These are phyloP conservation scores for Rhynchomys soricoides DNA, from an alignment of 2,113 vertebrate genomes.

Conservation along the genomic window DNA sequence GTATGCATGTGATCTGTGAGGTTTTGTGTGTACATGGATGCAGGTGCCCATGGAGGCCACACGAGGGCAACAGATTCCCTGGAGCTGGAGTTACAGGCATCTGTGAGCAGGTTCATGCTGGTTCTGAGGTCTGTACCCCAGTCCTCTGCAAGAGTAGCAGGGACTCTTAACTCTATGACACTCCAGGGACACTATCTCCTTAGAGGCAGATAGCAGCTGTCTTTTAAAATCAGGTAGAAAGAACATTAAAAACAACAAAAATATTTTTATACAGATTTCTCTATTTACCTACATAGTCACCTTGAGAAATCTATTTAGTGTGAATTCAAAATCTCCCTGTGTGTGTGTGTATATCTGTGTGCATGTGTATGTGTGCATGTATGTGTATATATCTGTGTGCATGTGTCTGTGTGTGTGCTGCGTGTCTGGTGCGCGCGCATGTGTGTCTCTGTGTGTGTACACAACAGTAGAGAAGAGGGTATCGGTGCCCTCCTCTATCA, in stretches of 20 bases:
- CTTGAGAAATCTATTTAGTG: background rate
- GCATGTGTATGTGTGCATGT: background rate
- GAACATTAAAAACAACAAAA: background rate
- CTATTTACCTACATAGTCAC: too few relatives aligned
- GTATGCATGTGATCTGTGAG: background rate
- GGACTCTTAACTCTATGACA: background rate
- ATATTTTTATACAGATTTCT: background rate
- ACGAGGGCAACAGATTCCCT: background rate
- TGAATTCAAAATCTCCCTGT: background rate
- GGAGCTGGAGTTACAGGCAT: background rate
- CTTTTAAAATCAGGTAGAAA: background rate
- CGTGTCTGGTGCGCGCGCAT: too few relatives aligned
- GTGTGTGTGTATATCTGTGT: background rate
- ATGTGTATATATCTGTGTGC: too few relatives aligned
- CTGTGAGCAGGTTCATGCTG: background rate
- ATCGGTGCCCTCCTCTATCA: background rate
- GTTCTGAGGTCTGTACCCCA: background rate
- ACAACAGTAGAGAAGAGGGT: background rate
- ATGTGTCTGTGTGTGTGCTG: too few relatives aligned
- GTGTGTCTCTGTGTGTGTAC: too few relatives aligned
- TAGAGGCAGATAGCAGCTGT: background rate
- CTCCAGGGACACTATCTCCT: background rate
- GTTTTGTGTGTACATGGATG: background rate
- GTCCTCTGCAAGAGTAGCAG: background rate
- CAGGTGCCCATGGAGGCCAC: background rate